Evolutionary conservation across 2,113 vertebrate genomes (phyloP).

Genomic region (Aythya baeri): DNA sequence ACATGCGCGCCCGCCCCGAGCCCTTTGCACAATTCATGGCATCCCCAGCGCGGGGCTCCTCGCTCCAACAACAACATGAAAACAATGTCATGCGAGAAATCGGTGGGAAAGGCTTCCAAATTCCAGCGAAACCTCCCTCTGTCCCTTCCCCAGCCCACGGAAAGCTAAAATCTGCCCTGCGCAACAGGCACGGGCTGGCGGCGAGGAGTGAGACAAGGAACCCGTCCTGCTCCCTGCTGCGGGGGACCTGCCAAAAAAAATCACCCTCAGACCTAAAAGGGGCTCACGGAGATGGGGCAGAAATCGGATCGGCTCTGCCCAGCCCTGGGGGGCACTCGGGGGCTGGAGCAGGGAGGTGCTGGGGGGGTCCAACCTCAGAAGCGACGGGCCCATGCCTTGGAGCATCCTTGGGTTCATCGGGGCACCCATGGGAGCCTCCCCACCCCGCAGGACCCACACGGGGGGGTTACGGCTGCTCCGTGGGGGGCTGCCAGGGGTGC

Average conservation of each 20-base stretch:
- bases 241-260: background rate
- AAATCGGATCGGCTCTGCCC: no score
- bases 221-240: background rate
- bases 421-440: background rate
- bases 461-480: background rate
- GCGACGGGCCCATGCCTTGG: background rate
- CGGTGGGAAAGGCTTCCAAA: background rate
- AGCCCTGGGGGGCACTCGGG: background rate
- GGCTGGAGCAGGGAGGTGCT: background rate
- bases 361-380: background rate
- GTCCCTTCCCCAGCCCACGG: background rate
- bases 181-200: background rate
- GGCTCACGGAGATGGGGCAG: background rate
- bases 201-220: background rate
- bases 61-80: constrained; percentile 21
- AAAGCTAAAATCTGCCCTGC: background rate
- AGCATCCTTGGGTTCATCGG: background rate
- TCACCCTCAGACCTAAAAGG: background rate
- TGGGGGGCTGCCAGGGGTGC: no score
- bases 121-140: background rate
- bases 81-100: background rate
- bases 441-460: no score
- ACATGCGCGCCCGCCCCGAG: background rate
- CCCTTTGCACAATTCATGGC: constrained; percentile 3
- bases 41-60: background rate